Conservation (phyloP, 1,140 invertebrate genomes). For the Colletes latitarsis region DNA sequence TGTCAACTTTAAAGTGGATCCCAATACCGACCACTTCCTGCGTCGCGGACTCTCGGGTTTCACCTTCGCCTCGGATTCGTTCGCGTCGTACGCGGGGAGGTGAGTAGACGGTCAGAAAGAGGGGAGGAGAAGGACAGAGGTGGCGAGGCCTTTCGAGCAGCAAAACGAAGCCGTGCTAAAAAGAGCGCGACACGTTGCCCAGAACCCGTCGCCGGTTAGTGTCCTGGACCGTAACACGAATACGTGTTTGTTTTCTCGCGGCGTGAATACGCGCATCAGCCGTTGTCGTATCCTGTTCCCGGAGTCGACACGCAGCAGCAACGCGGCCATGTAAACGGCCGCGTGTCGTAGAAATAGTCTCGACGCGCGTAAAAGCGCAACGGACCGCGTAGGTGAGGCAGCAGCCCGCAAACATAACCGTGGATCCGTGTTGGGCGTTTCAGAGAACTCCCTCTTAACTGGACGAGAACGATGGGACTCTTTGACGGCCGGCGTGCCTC, state of each 20-base stretch:
- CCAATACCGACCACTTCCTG: constrained; percentile 49
- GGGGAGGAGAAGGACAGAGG: not conserved
- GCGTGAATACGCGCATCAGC: constrained; percentile 26
- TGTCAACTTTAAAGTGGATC: constrained; percentile 55
- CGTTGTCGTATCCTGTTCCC: constrained; percentile 31
- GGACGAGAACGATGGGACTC: too few relatives aligned
- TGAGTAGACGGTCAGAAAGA: too few relatives aligned
- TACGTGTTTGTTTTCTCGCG: constrained; percentile 47
- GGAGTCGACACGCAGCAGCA: constrained; percentile 10
- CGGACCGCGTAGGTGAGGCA: too few relatives aligned
- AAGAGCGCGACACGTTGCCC: constrained; percentile 3
- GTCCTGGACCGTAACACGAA: constrained; percentile 13
- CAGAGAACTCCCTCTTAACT: too few relatives aligned
- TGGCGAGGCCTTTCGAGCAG: not conserved
- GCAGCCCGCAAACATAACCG: too few relatives aligned
- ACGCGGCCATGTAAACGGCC: not conserved
- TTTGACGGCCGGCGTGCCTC: too few relatives aligned
- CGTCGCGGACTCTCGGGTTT: constrained; percentile 32
- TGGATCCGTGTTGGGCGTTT: too few relatives aligned
- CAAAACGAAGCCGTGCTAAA: constrained; percentile 5
- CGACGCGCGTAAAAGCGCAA: too few relatives aligned
- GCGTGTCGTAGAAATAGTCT: constrained; percentile 3
- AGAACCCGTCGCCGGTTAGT: constrained; percentile 17
- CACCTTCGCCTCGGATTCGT: constrained; percentile 1
- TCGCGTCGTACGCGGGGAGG: not conserved